Evolutionary conservation across 2,888 invertebrate species (phyloP), one percentile per base, ranked within the genome.

Genomic region (Acronicta leporina): DNA sequence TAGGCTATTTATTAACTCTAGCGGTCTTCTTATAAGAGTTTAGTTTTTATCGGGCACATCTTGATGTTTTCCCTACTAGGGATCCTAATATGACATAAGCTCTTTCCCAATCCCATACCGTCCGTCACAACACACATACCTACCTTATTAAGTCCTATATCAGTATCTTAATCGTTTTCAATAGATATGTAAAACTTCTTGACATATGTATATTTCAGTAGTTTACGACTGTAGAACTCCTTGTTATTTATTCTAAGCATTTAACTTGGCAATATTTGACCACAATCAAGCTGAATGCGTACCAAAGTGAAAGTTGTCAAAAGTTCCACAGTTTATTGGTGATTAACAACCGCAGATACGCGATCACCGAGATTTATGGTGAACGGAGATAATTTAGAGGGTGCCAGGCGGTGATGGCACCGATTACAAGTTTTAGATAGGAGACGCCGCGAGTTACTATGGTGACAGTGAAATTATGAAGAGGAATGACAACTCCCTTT

Each of bases 331-430:
- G 45, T 62, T 47, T 52, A 68, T 63, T 61, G 44, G 47, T 57
- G 61, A 63, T 74, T 63, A 59, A 65, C 66, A 55, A 68, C 54
- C 42, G 50, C 13, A 63, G 61, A 59, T 67, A 63, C 51, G 43
- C 48, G 45, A 70, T 63, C 49, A 33, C 4, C 33, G 35, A 54
- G 55, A 73, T 68, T 66, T 68, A 72, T 66, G 8, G 38, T 14
- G 14, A 8, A 15, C 20, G 1, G 14, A 58, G 46, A 49, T 54
- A 46, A 58, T 56, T 59, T 46, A 14, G 14, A 47, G 42, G 25
- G 55, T 35, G 15, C 16, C 20, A 15, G 40, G 41, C 27, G 11
- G 33, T 20, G 42, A 40, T 51, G 59, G 41, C 20, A 7, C 2
- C 13, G 8, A 42, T 42, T 30, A 16, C 35, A 11, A 35, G 35